Evolutionary conservation across 2,888 invertebrate genomes (phyloP).

Genomic region (Polyommatus icarus): DNA sequence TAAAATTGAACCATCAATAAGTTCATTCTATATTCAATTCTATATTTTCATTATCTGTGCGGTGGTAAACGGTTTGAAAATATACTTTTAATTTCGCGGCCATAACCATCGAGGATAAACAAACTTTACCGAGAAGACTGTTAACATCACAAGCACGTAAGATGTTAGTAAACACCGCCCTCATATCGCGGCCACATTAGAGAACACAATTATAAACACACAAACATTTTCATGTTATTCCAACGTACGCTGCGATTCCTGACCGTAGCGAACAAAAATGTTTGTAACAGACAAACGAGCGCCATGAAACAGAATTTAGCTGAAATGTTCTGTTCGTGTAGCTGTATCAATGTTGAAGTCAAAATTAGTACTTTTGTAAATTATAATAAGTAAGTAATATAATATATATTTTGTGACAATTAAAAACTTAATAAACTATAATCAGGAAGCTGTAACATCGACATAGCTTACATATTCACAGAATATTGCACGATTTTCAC

Average conservation of each 20-base stretch:
- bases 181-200: slow-evolving; percentile 30
- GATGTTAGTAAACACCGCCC: slow-evolving; percentile 28
- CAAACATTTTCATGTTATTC: slow-evolving; percentile 28
- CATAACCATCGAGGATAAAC: slow-evolving; percentile 17
- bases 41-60: slow-evolving; percentile 2
- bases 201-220: slow-evolving; percentile 26
- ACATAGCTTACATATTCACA: too few species aligned
- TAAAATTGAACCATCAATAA: not conserved
- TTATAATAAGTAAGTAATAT: too few species aligned
- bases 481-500: too few species aligned
- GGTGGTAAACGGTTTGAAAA: not conserved
- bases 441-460: too few species aligned
- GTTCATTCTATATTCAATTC: not conserved
- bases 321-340: not conserved
- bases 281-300: not conserved
- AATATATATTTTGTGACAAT: too few species aligned
- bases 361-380: too few species aligned
- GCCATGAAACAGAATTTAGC: not conserved
- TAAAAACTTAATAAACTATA: too few species aligned
- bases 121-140: slow-evolving; percentile 28
- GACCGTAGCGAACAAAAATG: not conserved
- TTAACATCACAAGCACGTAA: slow-evolving; percentile 27
- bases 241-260: not conserved
- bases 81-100: slow-evolving; percentile 29
- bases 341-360: too few species aligned